Evolutionary conservation across 1,140 invertebrate species (phyloP), one percentile per base, ranked within the genome.

Genomic region (Heliconius eleuchia): DNA sequence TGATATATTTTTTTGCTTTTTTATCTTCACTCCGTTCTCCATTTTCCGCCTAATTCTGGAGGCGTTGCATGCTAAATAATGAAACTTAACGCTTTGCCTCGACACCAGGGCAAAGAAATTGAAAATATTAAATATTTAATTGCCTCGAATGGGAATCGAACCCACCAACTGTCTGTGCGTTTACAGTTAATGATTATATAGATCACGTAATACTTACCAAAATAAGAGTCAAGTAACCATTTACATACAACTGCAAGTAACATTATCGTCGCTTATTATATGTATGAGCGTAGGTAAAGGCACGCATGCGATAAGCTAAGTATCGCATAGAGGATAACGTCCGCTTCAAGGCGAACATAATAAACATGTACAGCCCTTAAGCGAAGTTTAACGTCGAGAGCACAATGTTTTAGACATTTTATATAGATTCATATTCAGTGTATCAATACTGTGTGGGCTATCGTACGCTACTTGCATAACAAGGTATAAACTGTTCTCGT

Each of bases 291-390:
- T 82, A 76, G 77, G 82, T 81, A 83, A 85, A 80, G 80, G 74
- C 75, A 82, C 74, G 80, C 82, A 78, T 66, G 81, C 80, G 88
- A 90, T 90, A 90, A 91, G 85, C 82, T 71, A 72, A 78, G 84
- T 87, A 89, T 88, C 86, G 87, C 83, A 85, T 85, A 83, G 86
- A 85, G 90, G 89, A 90, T 91, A 91, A 92, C 85, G 89, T 74
- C 89, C 91, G 82, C 85, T 80, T 81, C 90, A 92, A 92, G 91
- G 91, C 88, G 82, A 92, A 87, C 85, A 73, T 81, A 83, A 81
- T 84, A 83, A 82, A 84, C 82, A 80, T 46, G 57, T 80, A 77
- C 66, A 82, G 71, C 78, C 18, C 46, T 71, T 74, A 46, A 80
- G 52, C 37, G 50, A 80, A 55, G 76, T 80, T 73, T 50, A 30